Evolutionary conservation across 2,113 vertebrate genomes (phyloP), one percentile per base, ranked within the genome.

Genomic region (Eptesicus fuscus): DNA sequence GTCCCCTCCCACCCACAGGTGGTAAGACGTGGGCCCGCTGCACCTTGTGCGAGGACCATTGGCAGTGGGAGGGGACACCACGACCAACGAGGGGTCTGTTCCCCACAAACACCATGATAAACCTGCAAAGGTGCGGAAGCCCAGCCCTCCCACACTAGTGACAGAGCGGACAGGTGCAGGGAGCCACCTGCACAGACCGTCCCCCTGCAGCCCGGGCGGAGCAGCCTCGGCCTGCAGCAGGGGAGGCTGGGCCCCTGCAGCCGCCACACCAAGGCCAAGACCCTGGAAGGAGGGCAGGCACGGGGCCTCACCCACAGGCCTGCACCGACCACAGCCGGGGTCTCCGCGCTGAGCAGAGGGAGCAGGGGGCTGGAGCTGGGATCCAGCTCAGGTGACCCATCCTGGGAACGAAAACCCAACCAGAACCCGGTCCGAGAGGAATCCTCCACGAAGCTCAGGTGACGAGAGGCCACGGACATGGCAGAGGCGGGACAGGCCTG

Each of bases 41-140:
- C 56, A 9, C 17, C 7, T 9, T 0, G 4, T 13, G 32, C 9
- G 7, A 9, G 13, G 37, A 5, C 0, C 16, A 9, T 0, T 12
- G 0, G 32, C 40, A 12, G 0, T 0, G 0, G 30, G 4, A 5
- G n/a, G n/a, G 9, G 23, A 5, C 35, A 18, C 78, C 8, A 28
- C 2, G 7, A 17, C 7, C 7, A 30, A 23, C 0, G 11, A 14
- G 56, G 0, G 1, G 25, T 1, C 28, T 4, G 20, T 30, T 30
- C 89, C 40, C 37, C 9, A 22, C 4, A 9, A 30, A 9, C 35
- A 10, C 0, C 1, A 3, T 28, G 1, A 4, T 12, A 7, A n/a
- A 22, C 42, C 2, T 23, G 59, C 23, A 25, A 23, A 61, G 23
- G 28, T 1, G 17, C 59, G 32, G 10, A 63, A 12, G 28, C 23